Conservation (phyloP, 2,797 vertebrate genomes). For the Thunnus albacares region DNA sequence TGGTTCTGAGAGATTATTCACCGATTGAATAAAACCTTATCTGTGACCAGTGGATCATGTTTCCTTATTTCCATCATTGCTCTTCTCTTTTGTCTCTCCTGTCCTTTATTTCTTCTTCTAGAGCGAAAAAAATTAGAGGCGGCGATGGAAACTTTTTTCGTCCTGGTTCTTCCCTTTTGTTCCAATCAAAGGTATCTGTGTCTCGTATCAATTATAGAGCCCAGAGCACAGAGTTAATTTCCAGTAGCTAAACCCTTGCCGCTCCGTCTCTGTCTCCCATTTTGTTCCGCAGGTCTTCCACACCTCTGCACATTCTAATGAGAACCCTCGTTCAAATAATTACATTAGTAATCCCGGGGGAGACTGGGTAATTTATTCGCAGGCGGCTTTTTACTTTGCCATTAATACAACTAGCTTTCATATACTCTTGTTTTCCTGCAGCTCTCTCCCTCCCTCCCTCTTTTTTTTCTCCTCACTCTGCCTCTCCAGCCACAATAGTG, state of each 20-base stretch:
- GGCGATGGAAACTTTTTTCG: slow-evolving; percentile 37
- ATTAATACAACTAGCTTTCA: slow-evolving; percentile 78
- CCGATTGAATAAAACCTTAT: slow-evolving; percentile 80
- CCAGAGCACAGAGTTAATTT: slow-evolving; percentile 80
- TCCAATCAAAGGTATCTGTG: slow-evolving; percentile 78
- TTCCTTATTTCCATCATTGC: slow-evolving; percentile 45
- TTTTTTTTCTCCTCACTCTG: slow-evolving; percentile 40
- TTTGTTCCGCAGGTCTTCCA: slow-evolving; percentile 75
- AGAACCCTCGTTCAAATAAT: slow-evolving; percentile 87
- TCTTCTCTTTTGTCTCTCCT: slow-evolving; percentile 28
- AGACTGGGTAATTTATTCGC: slow-evolving; percentile 81
- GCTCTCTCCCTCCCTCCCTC: slow-evolving; percentile 25
- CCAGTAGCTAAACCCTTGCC: slow-evolving; percentile 68
- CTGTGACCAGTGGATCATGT: slow-evolving; percentile 62
- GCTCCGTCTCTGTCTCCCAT: slow-evolving; percentile 63
- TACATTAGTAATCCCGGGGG: slow-evolving; percentile 86
- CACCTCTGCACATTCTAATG: slow-evolving; percentile 85
- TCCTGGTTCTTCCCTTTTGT: slow-evolving; percentile 62
- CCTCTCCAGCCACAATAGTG: slow-evolving; percentile 39
- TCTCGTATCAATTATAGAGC: slow-evolving; percentile 81
- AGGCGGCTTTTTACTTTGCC: slow-evolving; percentile 77
- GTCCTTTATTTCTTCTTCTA: slow-evolving; percentile 40
- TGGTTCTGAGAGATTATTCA: slow-evolving; percentile 72
- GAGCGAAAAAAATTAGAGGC: slow-evolving; percentile 24
- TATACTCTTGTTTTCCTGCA: slow-evolving; percentile 51